phyloP scores from a whole-genome alignment of 2,113 vertebrate species.

The Zingel zingel region DNA sequence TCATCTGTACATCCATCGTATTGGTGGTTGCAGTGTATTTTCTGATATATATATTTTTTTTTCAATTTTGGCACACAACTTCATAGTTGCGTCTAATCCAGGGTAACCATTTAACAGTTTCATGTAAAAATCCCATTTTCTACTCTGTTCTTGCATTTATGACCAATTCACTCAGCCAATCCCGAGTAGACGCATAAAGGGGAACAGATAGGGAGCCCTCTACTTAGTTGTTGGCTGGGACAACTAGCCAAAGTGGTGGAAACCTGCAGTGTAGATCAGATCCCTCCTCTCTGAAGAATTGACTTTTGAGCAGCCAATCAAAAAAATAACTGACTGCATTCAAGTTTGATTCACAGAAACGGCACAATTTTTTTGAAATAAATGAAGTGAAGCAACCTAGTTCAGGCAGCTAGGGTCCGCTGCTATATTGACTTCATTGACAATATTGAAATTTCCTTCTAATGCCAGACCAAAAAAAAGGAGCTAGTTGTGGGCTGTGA shows the following conservation, averaged over 20 bases:
- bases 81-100: neutral
- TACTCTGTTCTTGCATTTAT: neutral
- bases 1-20: neutral
- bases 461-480: neutral
- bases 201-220: neutral
- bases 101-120: neutral
- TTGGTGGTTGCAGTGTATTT: neutral
- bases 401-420: neutral
- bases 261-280: neutral
- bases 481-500: neutral
- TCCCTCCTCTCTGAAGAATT: too few relatives aligned
- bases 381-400: neutral
- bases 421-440: neutral
- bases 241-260: neutral
- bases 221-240: neutral
- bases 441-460: neutral
- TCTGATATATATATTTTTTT: neutral
- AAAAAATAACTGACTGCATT: neutral
- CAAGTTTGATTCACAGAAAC: neutral
- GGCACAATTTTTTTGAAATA: neutral
- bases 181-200: neutral
- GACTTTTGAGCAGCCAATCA: neutral
- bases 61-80: neutral
- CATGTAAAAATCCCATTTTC: conserved; percentile 7
- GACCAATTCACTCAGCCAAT: neutral